phyloP scores from a whole-genome alignment of 2,797 vertebrate genomes.

The Pelodytes ibericus region DNA sequence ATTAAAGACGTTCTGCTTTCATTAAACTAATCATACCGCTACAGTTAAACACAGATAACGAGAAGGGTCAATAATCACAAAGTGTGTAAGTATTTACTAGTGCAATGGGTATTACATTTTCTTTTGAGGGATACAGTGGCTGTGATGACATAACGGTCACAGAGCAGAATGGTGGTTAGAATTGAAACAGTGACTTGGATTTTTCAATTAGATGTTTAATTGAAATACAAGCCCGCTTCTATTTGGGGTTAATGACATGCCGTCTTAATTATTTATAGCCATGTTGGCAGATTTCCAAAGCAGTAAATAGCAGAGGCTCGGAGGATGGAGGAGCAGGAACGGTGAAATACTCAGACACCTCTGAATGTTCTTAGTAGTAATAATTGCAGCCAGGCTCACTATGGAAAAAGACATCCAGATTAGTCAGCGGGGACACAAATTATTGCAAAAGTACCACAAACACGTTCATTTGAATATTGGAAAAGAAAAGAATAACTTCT shows the following conservation, averaged over 20 bases:
- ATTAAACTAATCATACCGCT: neutral
- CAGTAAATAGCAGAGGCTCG: slow-evolving; percentile 45
- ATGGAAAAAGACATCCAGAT: slow-evolving; percentile 30
- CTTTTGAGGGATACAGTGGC: neutral
- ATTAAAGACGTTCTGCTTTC: neutral
- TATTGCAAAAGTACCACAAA: slow-evolving; percentile 8
- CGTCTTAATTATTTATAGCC: slow-evolving; percentile 53
- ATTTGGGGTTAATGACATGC: slow-evolving; percentile 56
- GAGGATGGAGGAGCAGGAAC: slow-evolving; percentile 39
- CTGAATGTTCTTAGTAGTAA: slow-evolving; percentile 26
- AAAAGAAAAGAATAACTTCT: no score
- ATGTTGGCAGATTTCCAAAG: slow-evolving; percentile 52
- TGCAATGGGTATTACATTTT: neutral
- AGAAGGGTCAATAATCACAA: neutral
- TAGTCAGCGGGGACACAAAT: slow-evolving; percentile 43
- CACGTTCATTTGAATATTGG: no score
- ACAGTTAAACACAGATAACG: neutral
- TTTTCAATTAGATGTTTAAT: slow-evolving; percentile 58
- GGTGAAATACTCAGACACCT: slow-evolving; percentile 29
- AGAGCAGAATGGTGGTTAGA: slow-evolving; percentile 44
- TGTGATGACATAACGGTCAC: slow-evolving; percentile 32
- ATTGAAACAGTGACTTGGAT: slow-evolving; percentile 56
- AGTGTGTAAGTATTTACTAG: neutral
- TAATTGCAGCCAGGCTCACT: slow-evolving; percentile 27
- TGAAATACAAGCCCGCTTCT: slow-evolving; percentile 56